A percentile compares a stretch with the other conserved stretches of the same genome.
Conservation (phyloP, 2,888 invertebrate genomes). For the Aleiodes testaceus region DNA sequence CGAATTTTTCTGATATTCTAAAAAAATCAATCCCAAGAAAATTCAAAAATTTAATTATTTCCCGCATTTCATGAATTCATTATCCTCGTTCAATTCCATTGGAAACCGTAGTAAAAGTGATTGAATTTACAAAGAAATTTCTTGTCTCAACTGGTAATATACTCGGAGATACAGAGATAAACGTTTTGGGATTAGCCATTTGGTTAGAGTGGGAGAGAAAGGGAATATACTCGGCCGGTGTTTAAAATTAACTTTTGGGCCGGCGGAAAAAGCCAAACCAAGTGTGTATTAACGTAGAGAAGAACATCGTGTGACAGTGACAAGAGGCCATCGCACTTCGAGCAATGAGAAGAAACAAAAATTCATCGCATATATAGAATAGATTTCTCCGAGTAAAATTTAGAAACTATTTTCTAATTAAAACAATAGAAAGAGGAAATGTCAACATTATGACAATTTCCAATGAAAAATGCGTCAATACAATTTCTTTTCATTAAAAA, state of each 20-base stretch:
- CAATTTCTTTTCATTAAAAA: too few relatives aligned
- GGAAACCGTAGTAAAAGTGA: background rate
- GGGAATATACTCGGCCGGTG: constrained; percentile 18
- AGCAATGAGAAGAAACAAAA: constrained; percentile 36
- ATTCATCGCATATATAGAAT: constrained; percentile 17
- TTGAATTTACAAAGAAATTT: background rate
- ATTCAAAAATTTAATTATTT: background rate
- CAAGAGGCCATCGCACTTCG: constrained; percentile 49
- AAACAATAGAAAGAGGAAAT: background rate
- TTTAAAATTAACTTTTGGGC: constrained; percentile 34
- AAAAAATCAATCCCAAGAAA: too few relatives aligned
- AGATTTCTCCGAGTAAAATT: constrained; percentile 12
- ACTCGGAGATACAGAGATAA: constrained; percentile 15
- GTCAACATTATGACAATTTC: too few relatives aligned
- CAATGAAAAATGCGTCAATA: too few relatives aligned
- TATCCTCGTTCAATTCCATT: background rate
- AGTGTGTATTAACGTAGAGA: constrained; percentile 23
- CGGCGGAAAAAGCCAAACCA: constrained; percentile 19
- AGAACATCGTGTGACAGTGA: constrained; percentile 46
- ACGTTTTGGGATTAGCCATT: constrained; percentile 43
- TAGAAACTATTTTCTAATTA: constrained; percentile 2
- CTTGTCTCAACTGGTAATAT: background rate
- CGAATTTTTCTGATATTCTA: too few relatives aligned
- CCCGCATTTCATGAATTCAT: background rate
- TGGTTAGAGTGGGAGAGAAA: constrained; percentile 39